phyloP scores from a whole-genome alignment of 2,888 invertebrate species.

The Thalpophila matura region DNA sequence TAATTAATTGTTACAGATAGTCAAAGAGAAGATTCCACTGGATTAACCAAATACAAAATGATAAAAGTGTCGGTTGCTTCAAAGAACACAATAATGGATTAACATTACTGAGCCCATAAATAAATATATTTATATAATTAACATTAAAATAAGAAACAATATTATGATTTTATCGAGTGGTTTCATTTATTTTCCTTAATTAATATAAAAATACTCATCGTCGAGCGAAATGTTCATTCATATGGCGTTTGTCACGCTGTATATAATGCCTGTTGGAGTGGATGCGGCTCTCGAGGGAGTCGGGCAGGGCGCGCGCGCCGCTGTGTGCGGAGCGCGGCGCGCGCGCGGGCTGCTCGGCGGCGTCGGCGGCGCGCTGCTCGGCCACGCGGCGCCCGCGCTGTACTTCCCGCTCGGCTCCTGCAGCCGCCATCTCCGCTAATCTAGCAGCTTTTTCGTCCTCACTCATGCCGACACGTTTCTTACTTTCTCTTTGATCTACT shows the following conservation, averaged over 20 bases:
- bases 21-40: slow-evolving; percentile 93
- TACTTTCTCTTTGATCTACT: slow-evolving; percentile 55
- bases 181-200: slow-evolving; percentile 42
- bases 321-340: slow-evolving; percentile 89
- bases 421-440: slow-evolving; percentile 94
- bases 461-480: slow-evolving; percentile 68
- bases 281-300: slow-evolving; percentile 95
- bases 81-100: slow-evolving; percentile 52
- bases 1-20: slow-evolving; percentile 91
- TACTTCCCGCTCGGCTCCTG: slow-evolving; percentile 93
- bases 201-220: slow-evolving; percentile 79
- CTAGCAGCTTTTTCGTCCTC: slow-evolving; percentile 91
- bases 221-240: slow-evolving; percentile 96
- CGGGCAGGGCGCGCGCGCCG: slow-evolving; percentile 90
- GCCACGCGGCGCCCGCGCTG: slow-evolving; percentile 92
- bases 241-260: slow-evolving; percentile 94
- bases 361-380: slow-evolving; percentile 91
- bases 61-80: slow-evolving; percentile 64
- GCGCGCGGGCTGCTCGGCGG: slow-evolving; percentile 73
- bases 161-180: slow-evolving; percentile 15
- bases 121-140: slow-evolving; percentile 21
- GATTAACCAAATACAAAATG: slow-evolving; percentile 81
- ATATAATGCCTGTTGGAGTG: slow-evolving; percentile 97
- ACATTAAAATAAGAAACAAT: slow-evolving; percentile 47
- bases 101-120: slow-evolving; percentile 40